Evolutionary conservation across 2,797 vertebrate genomes (phyloP).

Genomic region (Poeciliopsis presidionis): DNA sequence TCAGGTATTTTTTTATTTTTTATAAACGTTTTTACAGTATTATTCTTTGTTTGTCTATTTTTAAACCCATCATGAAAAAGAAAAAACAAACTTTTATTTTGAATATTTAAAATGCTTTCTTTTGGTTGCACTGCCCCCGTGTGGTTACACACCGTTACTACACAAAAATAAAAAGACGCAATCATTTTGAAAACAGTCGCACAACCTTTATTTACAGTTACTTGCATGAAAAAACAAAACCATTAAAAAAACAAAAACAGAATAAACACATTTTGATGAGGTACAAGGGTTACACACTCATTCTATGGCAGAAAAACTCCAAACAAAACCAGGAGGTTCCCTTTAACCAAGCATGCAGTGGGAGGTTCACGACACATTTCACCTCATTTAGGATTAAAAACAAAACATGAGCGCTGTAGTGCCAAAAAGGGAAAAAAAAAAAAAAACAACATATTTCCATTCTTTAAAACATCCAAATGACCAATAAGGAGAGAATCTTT

Average conservation of each 20-base stretch:
- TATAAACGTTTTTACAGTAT: not conserved
- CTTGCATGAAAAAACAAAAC: conserved; percentile 53
- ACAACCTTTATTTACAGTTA: conserved; percentile 78
- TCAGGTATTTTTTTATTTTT: not conserved
- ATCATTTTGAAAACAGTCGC: conserved; percentile 63
- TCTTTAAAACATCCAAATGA: conserved; percentile 19
- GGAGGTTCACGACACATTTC: conserved; percentile 15
- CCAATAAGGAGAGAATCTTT: conserved; percentile 4
- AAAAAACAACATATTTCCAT: not conserved
- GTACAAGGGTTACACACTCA: conserved; percentile 12
- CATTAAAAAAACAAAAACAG: not conserved
- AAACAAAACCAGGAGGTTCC: conserved; percentile 21
- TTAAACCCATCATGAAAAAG: no score
- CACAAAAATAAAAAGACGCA: not conserved
- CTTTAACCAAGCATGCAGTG: conserved; percentile 5
- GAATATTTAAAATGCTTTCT: not conserved
- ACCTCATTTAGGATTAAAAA: conserved; percentile 2
- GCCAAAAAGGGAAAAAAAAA: not conserved
- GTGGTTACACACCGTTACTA: conserved; percentile 28
- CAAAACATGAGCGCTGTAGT: conserved; percentile 1
- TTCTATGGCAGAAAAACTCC: conserved; percentile 18
- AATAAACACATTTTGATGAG: conserved; percentile 32
- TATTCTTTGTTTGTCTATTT: not conserved
- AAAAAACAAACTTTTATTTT: not conserved
- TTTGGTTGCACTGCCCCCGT: conserved; percentile 36